Conservation (phyloP, 1,140 invertebrate genomes). For the Araneus ventricosus region DNA sequence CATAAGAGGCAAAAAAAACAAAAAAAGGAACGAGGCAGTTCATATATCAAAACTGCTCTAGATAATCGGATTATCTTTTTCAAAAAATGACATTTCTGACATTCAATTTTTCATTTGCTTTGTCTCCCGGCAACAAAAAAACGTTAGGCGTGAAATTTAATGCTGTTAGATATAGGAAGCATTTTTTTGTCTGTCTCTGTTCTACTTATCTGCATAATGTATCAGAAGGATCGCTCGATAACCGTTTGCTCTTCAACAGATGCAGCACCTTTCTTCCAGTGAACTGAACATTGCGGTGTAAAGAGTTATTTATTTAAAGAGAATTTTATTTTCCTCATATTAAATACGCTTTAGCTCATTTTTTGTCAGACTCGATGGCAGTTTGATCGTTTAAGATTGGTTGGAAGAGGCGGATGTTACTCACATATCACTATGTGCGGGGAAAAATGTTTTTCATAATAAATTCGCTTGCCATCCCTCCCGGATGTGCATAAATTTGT, state of each 20-base stretch:
- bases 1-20: background rate
- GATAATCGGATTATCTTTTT: conserved; percentile 61
- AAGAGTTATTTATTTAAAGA: conserved; percentile 64
- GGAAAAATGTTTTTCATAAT: conserved; percentile 13
- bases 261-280: conserved; percentile 24
- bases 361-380: conserved; percentile 29
- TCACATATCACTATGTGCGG: background rate
- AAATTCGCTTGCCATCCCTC: background rate
- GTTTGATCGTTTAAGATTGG: conserved; percentile 44
- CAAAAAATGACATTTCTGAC: conserved; percentile 68
- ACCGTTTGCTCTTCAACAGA: conserved; percentile 44
- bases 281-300: conserved; percentile 27
- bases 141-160: conserved; percentile 24
- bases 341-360: conserved; percentile 50
- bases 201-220: conserved; percentile 52
- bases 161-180: conserved; percentile 30
- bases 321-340: conserved; percentile 48
- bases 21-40: background rate
- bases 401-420: background rate
- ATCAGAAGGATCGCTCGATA: conserved; percentile 47
- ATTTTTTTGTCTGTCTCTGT: conserved; percentile 5
- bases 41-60: conserved; percentile 55
- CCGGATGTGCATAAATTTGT: background rate
- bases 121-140: conserved; percentile 19
- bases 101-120: conserved; percentile 54